phyloP scores from a whole-genome alignment of 2,113 vertebrate genomes.

The Acrocephalus kingi region DNA sequence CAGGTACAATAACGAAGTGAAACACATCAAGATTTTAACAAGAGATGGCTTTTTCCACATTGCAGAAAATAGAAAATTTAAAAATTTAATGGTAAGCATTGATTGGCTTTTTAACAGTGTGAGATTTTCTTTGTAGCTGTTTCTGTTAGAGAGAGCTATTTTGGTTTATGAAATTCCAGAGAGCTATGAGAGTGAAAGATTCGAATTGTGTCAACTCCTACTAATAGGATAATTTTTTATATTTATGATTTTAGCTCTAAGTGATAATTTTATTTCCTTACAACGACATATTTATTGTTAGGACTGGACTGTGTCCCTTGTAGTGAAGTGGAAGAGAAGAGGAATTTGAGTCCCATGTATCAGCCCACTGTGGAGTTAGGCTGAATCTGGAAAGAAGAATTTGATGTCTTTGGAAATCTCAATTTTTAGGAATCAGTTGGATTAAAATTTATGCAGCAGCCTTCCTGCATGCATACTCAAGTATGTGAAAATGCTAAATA shows the following conservation, averaged over 20 bases:
- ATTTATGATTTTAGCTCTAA: not conserved
- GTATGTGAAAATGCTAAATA: not conserved
- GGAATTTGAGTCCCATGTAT: not conserved
- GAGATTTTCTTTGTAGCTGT: not conserved
- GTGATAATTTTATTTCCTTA: not conserved
- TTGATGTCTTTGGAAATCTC: not conserved
- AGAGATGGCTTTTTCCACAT: slow-evolving; percentile 94
- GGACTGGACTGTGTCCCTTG: not conserved
- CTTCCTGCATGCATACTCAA: not conserved
- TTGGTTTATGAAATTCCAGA: slow-evolving; percentile 37
- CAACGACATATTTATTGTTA: not conserved
- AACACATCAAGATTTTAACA: slow-evolving; percentile 99
- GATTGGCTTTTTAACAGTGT: slow-evolving; percentile 54
- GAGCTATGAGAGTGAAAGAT: not conserved
- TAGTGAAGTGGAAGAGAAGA: not conserved
- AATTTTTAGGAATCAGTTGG: not conserved
- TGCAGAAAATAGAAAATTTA: slow-evolving; percentile 97
- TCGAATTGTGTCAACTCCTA: not conserved
- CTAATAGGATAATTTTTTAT: not conserved
- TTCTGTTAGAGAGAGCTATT: not conserved
- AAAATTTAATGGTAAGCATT: slow-evolving; percentile 92
- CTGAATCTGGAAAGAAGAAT: not conserved
- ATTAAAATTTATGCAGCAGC: not conserved
- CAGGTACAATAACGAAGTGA: slow-evolving; percentile 99
- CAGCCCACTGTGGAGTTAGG: not conserved